A percentile compares a stretch with the other conserved stretches of the same genome.
Evolutionary conservation across 2,888 invertebrate genomes (phyloP).

Genomic region (Agrotis exclamationis): DNA sequence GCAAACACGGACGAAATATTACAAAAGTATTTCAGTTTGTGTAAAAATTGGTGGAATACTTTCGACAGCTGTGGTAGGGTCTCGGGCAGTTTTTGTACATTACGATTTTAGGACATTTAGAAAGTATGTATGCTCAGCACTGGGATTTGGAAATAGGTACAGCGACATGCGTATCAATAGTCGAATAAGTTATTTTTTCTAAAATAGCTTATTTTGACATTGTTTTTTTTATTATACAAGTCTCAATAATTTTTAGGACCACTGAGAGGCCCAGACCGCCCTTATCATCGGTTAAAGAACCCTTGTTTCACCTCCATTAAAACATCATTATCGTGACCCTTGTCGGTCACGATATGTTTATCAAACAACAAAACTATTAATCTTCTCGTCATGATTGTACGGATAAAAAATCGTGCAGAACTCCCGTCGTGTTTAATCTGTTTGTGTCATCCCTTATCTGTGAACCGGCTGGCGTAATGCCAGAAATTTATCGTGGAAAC

Average conservation of each 20-base stretch:
- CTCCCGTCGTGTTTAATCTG: slow-evolving; percentile 61
- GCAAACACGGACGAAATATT: slow-evolving; percentile 51
- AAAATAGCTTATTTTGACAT: neutral
- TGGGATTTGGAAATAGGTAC: neutral
- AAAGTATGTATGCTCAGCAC: neutral
- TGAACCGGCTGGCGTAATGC: slow-evolving; percentile 74
- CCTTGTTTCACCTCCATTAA: slow-evolving; percentile 3
- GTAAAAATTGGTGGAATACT: slow-evolving; percentile 39
- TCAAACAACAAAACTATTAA: slow-evolving; percentile 56
- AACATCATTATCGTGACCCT: slow-evolving; percentile 39
- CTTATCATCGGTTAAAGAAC: neutral
- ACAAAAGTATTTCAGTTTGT: slow-evolving; percentile 55
- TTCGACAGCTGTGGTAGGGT: slow-evolving; percentile 35
- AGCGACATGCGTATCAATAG: neutral
- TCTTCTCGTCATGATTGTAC: slow-evolving; percentile 58
- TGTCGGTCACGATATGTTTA: slow-evolving; percentile 44
- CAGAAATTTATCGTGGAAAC: slow-evolving; percentile 74
- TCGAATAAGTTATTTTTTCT: neutral
- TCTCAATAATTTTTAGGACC: neutral
- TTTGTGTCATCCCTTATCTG: slow-evolving; percentile 70
- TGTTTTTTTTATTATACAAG: neutral
- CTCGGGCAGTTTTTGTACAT: slow-evolving; percentile 2
- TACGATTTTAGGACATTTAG: neutral
- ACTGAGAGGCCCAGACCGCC: too few species aligned
- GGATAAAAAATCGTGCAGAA: slow-evolving; percentile 56